phyloP scores from a whole-genome alignment of 2,888 invertebrate genomes.

The Dryobota labecula region DNA sequence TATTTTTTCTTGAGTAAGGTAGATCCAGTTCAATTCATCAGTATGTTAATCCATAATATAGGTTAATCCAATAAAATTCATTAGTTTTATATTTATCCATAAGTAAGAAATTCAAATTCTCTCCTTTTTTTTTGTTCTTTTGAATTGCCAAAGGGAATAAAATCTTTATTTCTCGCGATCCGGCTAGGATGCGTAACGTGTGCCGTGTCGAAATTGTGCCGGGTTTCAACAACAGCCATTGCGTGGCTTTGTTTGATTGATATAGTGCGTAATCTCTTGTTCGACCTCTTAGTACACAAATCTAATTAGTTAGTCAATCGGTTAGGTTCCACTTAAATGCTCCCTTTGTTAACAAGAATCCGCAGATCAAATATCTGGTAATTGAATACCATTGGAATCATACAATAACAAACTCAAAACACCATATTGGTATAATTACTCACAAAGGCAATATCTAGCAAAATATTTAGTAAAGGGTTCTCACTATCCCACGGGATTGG shows the following conservation, averaged over 20 bases:
- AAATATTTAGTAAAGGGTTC: constrained; percentile 80
- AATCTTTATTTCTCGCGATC: constrained; percentile 62
- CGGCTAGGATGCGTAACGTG: constrained; percentile 80
- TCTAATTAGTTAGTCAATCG: constrained; percentile 67
- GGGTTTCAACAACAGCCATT: constrained; percentile 83
- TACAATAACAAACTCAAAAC: constrained; percentile 6
- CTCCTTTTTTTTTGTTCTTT: constrained; percentile 25
- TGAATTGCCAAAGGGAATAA: constrained; percentile 30
- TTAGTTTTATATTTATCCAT: too few species aligned
- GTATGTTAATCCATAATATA: too few species aligned
- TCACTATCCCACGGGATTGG: constrained; percentile 86
- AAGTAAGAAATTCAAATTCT: too few species aligned
- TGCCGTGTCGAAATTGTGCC: constrained; percentile 82
- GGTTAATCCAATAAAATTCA: too few species aligned
- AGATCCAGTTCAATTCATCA: too few species aligned
- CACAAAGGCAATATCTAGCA: constrained; percentile 54
- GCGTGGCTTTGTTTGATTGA: constrained; percentile 87
- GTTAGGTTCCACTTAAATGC: constrained; percentile 19
- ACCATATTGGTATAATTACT: constrained; percentile 48
- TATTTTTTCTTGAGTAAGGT: too few species aligned
- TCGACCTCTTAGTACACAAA: constrained; percentile 76
- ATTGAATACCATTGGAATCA: constrained; percentile 1
- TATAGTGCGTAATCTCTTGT: constrained; percentile 86
- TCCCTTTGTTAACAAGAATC: constrained; percentile 29
- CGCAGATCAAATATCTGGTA: constrained; percentile 9